These are phyloP conservation scores for Microctenopoma steveboyesi DNA, from an alignment of 2,797 vertebrate genomes.

Conservation along the genomic window DNA sequence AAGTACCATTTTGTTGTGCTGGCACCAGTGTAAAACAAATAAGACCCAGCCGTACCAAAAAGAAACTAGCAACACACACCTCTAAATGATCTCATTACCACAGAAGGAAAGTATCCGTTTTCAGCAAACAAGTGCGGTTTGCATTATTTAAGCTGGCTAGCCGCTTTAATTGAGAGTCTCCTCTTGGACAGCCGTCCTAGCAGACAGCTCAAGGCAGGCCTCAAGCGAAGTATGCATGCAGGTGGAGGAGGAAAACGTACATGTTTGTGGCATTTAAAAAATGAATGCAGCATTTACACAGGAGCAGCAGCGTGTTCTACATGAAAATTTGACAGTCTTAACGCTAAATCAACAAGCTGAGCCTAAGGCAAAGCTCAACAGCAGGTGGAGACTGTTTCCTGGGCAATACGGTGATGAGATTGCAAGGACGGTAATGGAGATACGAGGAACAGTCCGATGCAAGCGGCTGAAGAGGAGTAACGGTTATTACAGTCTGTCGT, in stretches of 20 bases:
- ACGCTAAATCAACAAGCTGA: conserved; percentile 53
- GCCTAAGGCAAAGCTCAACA: conserved; percentile 33
- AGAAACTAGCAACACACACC: conserved; percentile 11
- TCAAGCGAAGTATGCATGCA: conserved; percentile 24
- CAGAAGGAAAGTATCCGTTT: conserved; percentile 48
- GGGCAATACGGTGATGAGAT: conserved; percentile 37
- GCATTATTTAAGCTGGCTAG: conserved; percentile 75
- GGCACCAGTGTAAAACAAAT: background rate
- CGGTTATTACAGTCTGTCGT: conserved; percentile 13
- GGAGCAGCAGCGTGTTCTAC: conserved; percentile 46
- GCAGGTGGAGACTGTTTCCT: conserved; percentile 42
- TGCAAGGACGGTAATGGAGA: conserved; percentile 28
- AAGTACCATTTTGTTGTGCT: background rate
- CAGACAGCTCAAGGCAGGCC: conserved; percentile 57
- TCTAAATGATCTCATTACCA: conserved; percentile 46
- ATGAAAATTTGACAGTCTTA: conserved; percentile 51
- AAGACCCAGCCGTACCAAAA: background rate
- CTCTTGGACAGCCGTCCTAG: conserved; percentile 39
- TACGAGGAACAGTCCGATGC: conserved; percentile 8
- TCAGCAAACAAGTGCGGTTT: conserved; percentile 62
- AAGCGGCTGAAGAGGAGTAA: conserved; percentile 42
- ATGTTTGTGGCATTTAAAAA: conserved; percentile 61
- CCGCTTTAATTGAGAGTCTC: conserved; percentile 61
- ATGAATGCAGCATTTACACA: conserved; percentile 56
- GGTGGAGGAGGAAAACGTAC: conserved; percentile 37